A percentile compares a stretch with the other conserved stretches of the same genome.
These are phyloP conservation scores for Brachionus calyciflorus DNA, from an alignment of 1,140 invertebrate genomes.

Conservation along the genomic window DNA sequence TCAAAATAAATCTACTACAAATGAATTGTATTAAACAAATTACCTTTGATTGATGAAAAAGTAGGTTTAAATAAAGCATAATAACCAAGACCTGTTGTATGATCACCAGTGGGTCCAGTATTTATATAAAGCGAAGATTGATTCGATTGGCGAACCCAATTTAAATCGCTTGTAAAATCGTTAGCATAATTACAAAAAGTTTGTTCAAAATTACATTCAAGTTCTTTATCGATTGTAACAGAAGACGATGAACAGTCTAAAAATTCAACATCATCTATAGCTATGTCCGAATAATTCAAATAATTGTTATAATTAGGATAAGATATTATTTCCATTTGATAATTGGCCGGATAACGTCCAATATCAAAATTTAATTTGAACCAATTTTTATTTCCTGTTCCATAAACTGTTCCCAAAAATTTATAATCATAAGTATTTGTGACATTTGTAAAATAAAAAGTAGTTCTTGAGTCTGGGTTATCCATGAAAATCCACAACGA, in stretches of 20 bases:
- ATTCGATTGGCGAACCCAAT: conserved; percentile 68
- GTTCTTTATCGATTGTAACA: background rate
- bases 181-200: conserved; percentile 70
- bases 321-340: conserved; percentile 10
- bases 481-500: conserved; percentile 75
- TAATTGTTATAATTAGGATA: background rate
- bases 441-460: background rate
- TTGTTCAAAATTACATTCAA: conserved; percentile 50
- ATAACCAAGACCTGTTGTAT: conserved; percentile 49
- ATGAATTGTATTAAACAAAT: no score
- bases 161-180: conserved; percentile 71
- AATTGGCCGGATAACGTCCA: conserved; percentile 13
- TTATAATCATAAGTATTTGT: conserved; percentile 20
- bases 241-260: conserved; percentile 50
- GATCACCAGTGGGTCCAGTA: conserved; percentile 50
- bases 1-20: no score
- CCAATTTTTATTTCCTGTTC: conserved; percentile 26
- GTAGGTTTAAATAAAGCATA: conserved; percentile 24
- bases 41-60: conserved; percentile 39
- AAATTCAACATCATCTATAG: conserved; percentile 54
- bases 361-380: background rate
- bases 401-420: background rate
- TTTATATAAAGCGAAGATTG: conserved; percentile 52
- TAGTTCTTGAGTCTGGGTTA: conserved; percentile 59
- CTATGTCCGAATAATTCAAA: conserved; percentile 48